Base-by-base conservation (phyloP, 2,113 vertebrate genomes). In the Lucifuga dentata region DNA sequence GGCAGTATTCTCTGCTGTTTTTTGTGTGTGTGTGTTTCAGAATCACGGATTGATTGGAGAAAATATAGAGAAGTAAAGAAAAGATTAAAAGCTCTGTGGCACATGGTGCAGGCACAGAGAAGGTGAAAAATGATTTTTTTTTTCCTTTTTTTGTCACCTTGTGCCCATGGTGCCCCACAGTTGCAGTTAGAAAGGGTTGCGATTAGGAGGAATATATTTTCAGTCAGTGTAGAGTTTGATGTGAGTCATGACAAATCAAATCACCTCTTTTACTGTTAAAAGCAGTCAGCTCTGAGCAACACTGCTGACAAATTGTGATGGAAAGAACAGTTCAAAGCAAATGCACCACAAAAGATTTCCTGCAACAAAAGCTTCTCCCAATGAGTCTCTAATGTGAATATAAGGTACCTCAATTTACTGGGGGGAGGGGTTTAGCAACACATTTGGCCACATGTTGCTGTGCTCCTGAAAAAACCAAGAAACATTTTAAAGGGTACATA, bases 121-220 rank as follows among this genome's bases (percentile, higher is more conserved):
- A 65, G 46, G 44, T 44, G 36, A 43, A 12, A 38, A 24, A 11
- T 8, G 33, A 16, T 19, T 11, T 50, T 12, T n/a, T 49, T n/a
- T n/a, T n/a, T n/a, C n/a, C n/a, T 50, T 58, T 35, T 40, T 65
- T 57, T 24, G 53, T 67, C 65, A 33, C 57, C 33, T 46, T 46
- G 17, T 73, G 45, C 33, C 16, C 49, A 40, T 20, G 23, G 6
- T 48, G 38, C 44, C 60, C 20, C 16, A 10, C 13, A 43, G 44
- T 57, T 51, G 21, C 4, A 61, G 55, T 12, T 21, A 58, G n/a
- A n/a, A n/a, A n/a, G n/a, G 15, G 19, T 23, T 52, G 45, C 8
- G 23, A 76, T 59, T 52, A 44, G 39, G 19, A 64, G 26, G 26
- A 72, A 68, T 61, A 12, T 33, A 68, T 78, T 45, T 73, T 76